These are phyloP conservation scores for Eupithecia dodoneata DNA, from an alignment of 2,888 invertebrate genomes.

Conservation along the genomic window DNA sequence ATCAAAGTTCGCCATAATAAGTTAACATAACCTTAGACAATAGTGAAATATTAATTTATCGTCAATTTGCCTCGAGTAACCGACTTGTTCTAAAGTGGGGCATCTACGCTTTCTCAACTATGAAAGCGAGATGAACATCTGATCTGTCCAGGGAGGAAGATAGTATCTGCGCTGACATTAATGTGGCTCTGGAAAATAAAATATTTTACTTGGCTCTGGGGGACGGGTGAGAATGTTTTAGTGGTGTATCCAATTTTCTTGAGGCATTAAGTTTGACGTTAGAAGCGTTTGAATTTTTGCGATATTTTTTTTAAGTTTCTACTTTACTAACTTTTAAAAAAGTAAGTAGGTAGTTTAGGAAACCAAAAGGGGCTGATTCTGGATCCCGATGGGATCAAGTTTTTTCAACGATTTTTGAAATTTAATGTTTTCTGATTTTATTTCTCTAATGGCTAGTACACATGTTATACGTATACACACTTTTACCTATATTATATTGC, in stretches of 20 bases:
- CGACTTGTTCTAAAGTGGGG: not conserved
- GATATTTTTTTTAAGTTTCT: not conserved
- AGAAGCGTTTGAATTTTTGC: not conserved
- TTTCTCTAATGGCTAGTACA: too few relatives aligned
- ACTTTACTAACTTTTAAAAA: not conserved
- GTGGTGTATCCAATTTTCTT: constrained; percentile 16
- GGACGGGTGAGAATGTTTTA: constrained; percentile 5
- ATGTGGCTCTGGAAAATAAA: constrained; percentile 60
- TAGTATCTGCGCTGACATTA: constrained; percentile 74
- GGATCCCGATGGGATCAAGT: too few relatives aligned
- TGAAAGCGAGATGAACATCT: constrained; percentile 59
- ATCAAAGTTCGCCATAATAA: not conserved
- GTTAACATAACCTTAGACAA: not conserved
- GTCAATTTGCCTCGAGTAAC: not conserved
- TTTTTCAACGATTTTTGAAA: too few relatives aligned
- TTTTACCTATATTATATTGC: too few relatives aligned
- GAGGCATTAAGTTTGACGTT: constrained; percentile 9
- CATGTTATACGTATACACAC: too few relatives aligned
- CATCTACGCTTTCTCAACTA: constrained; percentile 64
- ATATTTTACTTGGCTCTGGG: constrained; percentile 27
- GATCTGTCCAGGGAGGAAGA: constrained; percentile 68
- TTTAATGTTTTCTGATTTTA: too few relatives aligned
- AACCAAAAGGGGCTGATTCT: too few relatives aligned
- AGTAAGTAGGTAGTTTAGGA: not conserved
- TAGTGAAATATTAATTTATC: not conserved